Base-by-base conservation (phyloP, 2,888 invertebrate species). In the Athalia circularis region DNA sequence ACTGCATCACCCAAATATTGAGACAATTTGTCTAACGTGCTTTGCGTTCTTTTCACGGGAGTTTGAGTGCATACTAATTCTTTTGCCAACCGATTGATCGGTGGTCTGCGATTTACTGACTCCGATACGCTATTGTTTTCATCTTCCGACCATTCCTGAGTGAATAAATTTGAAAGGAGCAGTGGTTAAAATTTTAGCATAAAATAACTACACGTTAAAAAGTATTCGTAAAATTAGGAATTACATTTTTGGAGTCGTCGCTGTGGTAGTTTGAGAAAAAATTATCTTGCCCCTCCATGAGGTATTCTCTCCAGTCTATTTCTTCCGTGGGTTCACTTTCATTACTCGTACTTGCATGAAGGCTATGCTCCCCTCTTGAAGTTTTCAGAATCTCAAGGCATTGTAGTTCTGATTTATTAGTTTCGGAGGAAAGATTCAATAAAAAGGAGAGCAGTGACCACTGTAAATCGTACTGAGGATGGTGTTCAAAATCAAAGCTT, bases 391-490 rank as follows among this genome's bases (percentile, higher is more conserved):
- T 84, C 9, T 82, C 83, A 4, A 50, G 13, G 52, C 64, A 64
- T 11, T 52, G 75, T 9, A 89, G 75, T 78, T 85, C 85, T 0
- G 86, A 86, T 54, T 87, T 87, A 67, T 83, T 83, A 3, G 88
- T 89, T 80, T 90, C 88, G 52, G 82, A 85, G 0, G 92, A 88
- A 8, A 92, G 81, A 80, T 90, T 85, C 2, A 92, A 81, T 4
- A 93, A 81, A 11, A 93, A 87, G 43, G 91, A 91, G 5, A 93
- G 80, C 57, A 92, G 79, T 0, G 91, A 88, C 92, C 92, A 92
- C 80, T 92, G 91, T 0, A 92, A 83, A 82, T 92, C 92, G 62
- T 87, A 88, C 79, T 90, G 90, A 0, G 90, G 90, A 83, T 88
- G 88, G 74, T 86, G 83, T 13, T 89, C 89, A 75, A 89, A 90